Evolutionary conservation across 2,113 vertebrate genomes (phyloP).

Genomic region (Meriones unguiculatus): DNA sequence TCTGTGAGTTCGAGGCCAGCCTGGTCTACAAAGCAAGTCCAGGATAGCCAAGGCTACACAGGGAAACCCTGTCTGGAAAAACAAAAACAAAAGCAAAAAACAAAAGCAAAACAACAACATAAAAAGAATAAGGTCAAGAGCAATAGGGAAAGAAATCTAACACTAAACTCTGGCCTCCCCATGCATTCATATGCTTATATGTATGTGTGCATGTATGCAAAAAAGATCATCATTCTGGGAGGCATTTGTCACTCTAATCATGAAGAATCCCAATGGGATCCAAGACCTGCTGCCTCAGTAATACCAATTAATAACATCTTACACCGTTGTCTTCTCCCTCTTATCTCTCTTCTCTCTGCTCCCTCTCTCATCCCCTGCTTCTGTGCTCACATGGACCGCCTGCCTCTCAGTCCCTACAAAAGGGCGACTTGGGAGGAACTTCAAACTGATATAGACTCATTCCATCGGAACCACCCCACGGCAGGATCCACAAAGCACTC

Average conservation of each 20-base stretch:
- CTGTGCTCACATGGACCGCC: not conserved
- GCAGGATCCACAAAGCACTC: not conserved
- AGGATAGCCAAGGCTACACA: no score
- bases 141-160: not conserved
- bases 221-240: not conserved
- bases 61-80: no score
- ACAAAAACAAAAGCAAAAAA: no score
- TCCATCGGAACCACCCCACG: not conserved
- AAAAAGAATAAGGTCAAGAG: not conserved
- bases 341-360: not conserved
- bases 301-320: not conserved
- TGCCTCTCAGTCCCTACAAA: not conserved
- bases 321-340: not conserved
- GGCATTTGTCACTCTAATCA: not conserved
- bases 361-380: not conserved
- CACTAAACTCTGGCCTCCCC: not conserved
- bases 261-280: not conserved
- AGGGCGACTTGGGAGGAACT: not conserved
- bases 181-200: not conserved
- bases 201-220: not conserved
- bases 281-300: not conserved
- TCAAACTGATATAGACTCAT: not conserved
- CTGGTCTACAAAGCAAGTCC: no score
- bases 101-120: no score
- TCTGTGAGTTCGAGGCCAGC: no score